Evolutionary conservation across 2,797 vertebrate species (phyloP).

Genomic region (Xiphophorus birchmanni): DNA sequence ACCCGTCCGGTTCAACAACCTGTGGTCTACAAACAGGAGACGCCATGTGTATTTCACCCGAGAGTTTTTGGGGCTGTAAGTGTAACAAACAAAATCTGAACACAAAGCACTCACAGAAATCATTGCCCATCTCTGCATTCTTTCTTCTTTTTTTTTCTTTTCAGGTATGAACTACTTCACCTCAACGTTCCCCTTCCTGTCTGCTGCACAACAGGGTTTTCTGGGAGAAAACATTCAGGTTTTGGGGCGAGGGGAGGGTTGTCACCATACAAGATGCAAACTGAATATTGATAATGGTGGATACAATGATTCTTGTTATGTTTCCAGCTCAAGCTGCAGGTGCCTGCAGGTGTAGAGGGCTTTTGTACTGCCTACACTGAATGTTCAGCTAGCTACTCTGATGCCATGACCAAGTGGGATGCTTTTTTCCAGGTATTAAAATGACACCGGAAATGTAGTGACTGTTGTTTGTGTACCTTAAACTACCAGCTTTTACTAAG

Average conservation of each 20-base stretch:
- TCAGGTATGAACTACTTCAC: constrained; percentile 88
- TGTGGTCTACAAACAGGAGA: constrained; percentile 80
- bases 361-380: constrained; percentile 81
- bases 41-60: constrained; percentile 77
- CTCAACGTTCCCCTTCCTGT: constrained; percentile 85
- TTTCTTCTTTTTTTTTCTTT: not conserved
- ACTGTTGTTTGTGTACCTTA: not conserved
- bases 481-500: not conserved
- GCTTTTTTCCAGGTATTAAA: constrained; percentile 84
- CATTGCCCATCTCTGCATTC: not conserved
- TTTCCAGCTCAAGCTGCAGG: constrained; percentile 75
- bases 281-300: not conserved
- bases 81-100: constrained; percentile 37
- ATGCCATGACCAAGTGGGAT: constrained; percentile 84
- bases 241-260: not conserved
- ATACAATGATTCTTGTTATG: not conserved
- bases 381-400: constrained; percentile 72
- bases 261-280: not conserved
- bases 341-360: constrained; percentile 67
- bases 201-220: constrained; percentile 83
- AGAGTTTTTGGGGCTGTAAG: constrained; percentile 93
- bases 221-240: constrained; percentile 70
- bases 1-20: constrained; percentile 72
- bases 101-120: not conserved
- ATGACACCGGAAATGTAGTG: not conserved